Percentiles rank a stretch among this genome's conserved stretches.
These are phyloP conservation scores for Drosophila nebulosa DNA, from an alignment of 1,140 invertebrate genomes.

Conservation along the genomic window DNA sequence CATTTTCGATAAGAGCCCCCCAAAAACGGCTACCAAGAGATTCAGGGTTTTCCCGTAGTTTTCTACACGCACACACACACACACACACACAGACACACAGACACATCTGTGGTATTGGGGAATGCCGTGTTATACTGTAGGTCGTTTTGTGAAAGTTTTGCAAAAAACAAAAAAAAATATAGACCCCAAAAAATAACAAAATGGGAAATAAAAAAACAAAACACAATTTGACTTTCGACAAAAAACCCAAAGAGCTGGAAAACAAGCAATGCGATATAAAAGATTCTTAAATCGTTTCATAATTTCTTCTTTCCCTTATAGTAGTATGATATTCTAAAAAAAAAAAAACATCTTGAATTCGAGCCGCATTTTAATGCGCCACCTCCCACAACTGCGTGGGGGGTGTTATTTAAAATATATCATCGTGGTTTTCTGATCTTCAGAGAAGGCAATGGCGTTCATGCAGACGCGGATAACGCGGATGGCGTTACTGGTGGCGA, in stretches of 20 bases:
- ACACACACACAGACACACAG: too few species aligned
- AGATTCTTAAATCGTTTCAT: too few species aligned
- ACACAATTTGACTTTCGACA: slow-evolving; percentile 5
- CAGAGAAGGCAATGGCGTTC: neutral
- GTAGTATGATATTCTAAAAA: too few species aligned
- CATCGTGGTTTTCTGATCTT: neutral
- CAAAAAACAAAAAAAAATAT: slow-evolving; percentile 39
- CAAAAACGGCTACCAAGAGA: slow-evolving; percentile 20
- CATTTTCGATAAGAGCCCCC: slow-evolving; percentile 72
- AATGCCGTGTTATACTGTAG: slow-evolving; percentile 30
- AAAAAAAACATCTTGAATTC: too few species aligned
- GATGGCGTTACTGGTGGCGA: too few species aligned
- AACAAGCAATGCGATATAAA: neutral
- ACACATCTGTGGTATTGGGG: neutral
- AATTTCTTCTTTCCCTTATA: neutral
- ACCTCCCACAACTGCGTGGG: slow-evolving; percentile 51
- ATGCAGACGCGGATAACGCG: neutral
- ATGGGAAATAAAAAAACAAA: slow-evolving; percentile 5
- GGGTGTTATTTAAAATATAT: slow-evolving; percentile 35
- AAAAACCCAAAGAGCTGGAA: neutral
- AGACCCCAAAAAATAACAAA: neutral
- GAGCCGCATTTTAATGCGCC: too few species aligned
- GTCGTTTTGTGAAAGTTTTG: slow-evolving; percentile 66
- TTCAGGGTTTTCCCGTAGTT: slow-evolving; percentile 71
- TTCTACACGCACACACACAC: slow-evolving; percentile 32